phyloP scores from a whole-genome alignment of 2,113 vertebrate species.

The Poeciliopsis retropinna region DNA sequence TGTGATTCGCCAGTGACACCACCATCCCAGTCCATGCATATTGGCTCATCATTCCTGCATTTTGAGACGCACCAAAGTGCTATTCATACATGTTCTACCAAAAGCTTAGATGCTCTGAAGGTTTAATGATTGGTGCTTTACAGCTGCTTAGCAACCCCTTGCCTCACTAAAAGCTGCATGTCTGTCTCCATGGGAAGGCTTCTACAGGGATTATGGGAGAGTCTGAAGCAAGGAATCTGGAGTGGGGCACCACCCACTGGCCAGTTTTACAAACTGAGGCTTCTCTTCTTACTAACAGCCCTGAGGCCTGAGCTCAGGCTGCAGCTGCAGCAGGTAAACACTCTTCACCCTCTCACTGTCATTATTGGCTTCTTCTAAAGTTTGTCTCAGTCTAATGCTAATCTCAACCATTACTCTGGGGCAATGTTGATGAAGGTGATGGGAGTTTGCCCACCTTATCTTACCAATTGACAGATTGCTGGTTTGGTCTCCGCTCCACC shows the following conservation, averaged over 20 bases:
- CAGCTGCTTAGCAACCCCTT: conserved; percentile 21
- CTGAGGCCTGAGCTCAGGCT: conserved; percentile 72
- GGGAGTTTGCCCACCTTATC: too few species aligned
- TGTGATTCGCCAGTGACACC: too few species aligned
- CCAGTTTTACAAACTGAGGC: conserved; percentile 75
- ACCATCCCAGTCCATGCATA: too few species aligned
- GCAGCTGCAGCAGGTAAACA: conserved; percentile 52
- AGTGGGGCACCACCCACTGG: conserved; percentile 32
- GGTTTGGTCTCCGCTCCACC: too few species aligned
- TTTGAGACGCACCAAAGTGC: too few species aligned
- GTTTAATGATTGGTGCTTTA: neutral
- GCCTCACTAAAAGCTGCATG: neutral
- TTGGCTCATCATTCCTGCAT: too few species aligned
- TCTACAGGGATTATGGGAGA: conserved; percentile 65
- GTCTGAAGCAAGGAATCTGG: conserved; percentile 57
- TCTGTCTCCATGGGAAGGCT: conserved; percentile 50
- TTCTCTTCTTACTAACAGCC: conserved; percentile 79
- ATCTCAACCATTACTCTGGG: too few species aligned
- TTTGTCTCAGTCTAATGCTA: too few species aligned
- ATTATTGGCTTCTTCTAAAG: neutral
- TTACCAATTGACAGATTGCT: too few species aligned
- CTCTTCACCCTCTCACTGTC: neutral
- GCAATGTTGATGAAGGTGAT: too few species aligned
- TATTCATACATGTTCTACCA: too few species aligned
- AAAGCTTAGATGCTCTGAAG: neutral